Evolutionary conservation across 2,113 vertebrate genomes (phyloP), one percentile per base, ranked within the genome.

Genomic region (Xyrauchen texanus): DNA sequence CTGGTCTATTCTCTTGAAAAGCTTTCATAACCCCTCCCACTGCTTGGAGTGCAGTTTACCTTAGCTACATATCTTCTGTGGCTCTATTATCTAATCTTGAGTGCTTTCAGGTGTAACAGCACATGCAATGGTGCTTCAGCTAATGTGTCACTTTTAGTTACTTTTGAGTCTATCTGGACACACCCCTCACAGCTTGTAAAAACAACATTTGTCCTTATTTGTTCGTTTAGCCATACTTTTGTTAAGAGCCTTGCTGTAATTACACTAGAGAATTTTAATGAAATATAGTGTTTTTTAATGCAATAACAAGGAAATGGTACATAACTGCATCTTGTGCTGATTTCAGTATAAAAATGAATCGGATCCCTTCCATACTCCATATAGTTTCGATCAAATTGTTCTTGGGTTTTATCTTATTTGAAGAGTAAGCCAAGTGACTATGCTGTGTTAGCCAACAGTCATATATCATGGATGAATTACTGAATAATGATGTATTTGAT

Each of bases 271-370:
- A 61, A 64, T 42, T 15, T 8, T 47, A 44, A 80, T 80, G 53
- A 73, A 80, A 67, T 51, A 66, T 58, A 73, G 45, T 58, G 61
- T 51, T 3, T 72, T 72, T 66, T 73, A 66, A 58, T 66, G 10
- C 68, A 66, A 60, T 66, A 80, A 58, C 62, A 34, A 34, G 21
- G 21, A 34, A 34, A 34, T 34, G 3, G 21, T 1, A 34, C 21
- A 34, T 34, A 34, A 34, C 21, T 34, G 21, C 21, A 34, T 1
- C 21, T 34, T 34, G 21, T 34, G 21, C 21, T 34, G 21, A 34
- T 34, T 3, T 34, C 21, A 34, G 1, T 34, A 3, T 34, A 34
- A 34, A 34, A 34, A 34, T 34, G 1, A 34, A 53, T 79, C 58
- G 5, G 47, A 79, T 55, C 68, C 60, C 51, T 55, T 52, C 10